Base-by-base conservation (phyloP, 2,113 vertebrate genomes). In the Dermatemys mawii region DNA sequence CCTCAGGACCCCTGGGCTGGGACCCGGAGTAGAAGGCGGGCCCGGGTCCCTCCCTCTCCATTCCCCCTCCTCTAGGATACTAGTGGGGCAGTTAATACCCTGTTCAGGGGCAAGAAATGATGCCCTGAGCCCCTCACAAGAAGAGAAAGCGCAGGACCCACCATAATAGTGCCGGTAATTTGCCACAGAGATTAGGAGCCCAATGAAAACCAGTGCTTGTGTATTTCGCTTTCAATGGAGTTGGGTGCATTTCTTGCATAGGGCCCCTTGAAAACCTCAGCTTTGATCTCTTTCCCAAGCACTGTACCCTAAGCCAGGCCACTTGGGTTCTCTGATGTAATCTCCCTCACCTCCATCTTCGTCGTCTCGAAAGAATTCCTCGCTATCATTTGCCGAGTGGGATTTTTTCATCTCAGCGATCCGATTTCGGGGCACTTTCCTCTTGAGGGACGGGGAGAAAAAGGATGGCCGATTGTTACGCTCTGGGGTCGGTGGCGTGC, bases 351-450 rank as follows among this genome's bases (percentile, higher is more conserved):
- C 99, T 81, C 86, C 98, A 0, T 98, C 97, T 0, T 98, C 98
- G 8, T 99, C 99, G 91, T 99, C 99, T 91, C 99, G 98, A 98
- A 99, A 99, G 97, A 99, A 99, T 84, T 99, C 99, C 93, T 99
- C 99, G 2, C 99, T 99, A 98, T 99, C 99, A 0, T 99, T 99
- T 92, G 99, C 99, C 0, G 99, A 99, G 95, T 99, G 99, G 0
- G 99, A 99, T 94, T 99, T 99, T 97, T 99, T 99, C 99, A 99
- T 99, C 97, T 99, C 99, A 0, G 99, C 98, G 3, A 98, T 99
- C 35, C 98, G 97, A 97, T 98, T 99, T 48, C 99, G 97, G 4
- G 99, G 99, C 73, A 99, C 98, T 97, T 99, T 99, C 29, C 99
- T 98, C 73, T 99, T 99, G 60, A 99, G 99, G 29, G 99, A 99